These are phyloP conservation scores for Strigamia maritima DNA, from an alignment of 2,888 invertebrate species.

Conservation along the genomic window DNA sequence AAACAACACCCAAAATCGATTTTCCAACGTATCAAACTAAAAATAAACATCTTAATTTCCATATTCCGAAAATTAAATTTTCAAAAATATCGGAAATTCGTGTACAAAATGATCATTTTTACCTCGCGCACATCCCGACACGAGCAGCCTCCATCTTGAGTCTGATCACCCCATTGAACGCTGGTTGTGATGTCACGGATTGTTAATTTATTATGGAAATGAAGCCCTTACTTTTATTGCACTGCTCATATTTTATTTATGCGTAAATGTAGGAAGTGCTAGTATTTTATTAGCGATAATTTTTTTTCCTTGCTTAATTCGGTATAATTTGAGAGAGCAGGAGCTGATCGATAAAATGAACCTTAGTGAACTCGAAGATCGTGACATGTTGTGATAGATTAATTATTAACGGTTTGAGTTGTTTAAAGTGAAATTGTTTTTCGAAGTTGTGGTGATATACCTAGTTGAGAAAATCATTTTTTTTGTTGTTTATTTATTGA, in stretches of 20 bases:
- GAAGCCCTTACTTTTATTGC: background rate
- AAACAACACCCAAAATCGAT: too few species aligned
- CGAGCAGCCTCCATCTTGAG: background rate
- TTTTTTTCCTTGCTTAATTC: background rate
- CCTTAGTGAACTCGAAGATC: background rate
- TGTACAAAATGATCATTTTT: background rate
- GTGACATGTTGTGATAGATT: background rate
- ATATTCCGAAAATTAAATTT: too few species aligned
- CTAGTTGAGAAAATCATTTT: too few species aligned
- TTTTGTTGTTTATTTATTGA: too few species aligned
- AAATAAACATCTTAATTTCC: too few species aligned
- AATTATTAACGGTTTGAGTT: too few species aligned
- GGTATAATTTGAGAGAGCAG: background rate
- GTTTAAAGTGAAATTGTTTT: too few species aligned
- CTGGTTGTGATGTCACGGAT: conserved; percentile 11
- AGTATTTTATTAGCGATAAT: background rate
- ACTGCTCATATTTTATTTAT: background rate
- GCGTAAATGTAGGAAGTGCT: background rate
- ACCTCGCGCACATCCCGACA: background rate
- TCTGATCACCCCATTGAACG: conserved; percentile 7
- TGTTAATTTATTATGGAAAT: conserved; percentile 11
- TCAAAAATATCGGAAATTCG: too few species aligned
- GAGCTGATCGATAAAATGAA: background rate
- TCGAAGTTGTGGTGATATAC: too few species aligned
- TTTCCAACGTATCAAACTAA: background rate